Base-by-base conservation (phyloP, 2,797 vertebrate species). In the Capromys pilorides region DNA sequence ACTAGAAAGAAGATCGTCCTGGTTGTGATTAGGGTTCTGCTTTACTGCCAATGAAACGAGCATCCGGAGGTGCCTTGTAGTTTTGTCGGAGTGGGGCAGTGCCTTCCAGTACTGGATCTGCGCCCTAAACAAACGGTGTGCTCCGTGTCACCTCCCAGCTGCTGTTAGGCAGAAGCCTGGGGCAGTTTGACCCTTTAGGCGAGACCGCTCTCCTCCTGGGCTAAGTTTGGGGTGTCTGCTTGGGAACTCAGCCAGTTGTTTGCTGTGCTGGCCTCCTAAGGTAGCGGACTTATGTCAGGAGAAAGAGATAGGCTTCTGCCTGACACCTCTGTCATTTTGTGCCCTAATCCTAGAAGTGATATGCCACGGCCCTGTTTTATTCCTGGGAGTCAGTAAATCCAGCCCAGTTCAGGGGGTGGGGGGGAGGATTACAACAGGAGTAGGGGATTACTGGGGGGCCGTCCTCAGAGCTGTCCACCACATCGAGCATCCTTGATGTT, bases 401-500 rank as follows among this genome's bases (percentile, higher is more conserved):
- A 90, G 75, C 39, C 77, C 86, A 22, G 14, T 66, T 22, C 64
- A 21, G 36, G 9, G n/a, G 45, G 64, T 13, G 77, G 36, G 45
- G 64, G 16, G 77, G 36, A 82, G 69, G 79, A 92, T 96, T 94
- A 88, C 41, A 82, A 22, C 41, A 59, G 86, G 54, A 59, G 33
- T 59, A 91, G 94, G 49, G 51, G 12, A 33, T 85, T 77, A 22
- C 31, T 80, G 45, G 79, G 79, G n/a, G 31, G 59, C 57, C 3
- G 1, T 45, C 77, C 54, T 86, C 49, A 64, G 62, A 51, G 45
- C 90, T 33, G 33, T 80, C 80, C 51, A 9, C 61, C 80, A 64
- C 62, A 0, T 49, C n/a, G 41, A 88, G 49, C 16, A 31, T 28
- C 41, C 61, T 91, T 62, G 49, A 59, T 61, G 78, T 33, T 83